phyloP scores from a whole-genome alignment of 2,797 vertebrate species.

The Lepilemur septentrionalis region DNA sequence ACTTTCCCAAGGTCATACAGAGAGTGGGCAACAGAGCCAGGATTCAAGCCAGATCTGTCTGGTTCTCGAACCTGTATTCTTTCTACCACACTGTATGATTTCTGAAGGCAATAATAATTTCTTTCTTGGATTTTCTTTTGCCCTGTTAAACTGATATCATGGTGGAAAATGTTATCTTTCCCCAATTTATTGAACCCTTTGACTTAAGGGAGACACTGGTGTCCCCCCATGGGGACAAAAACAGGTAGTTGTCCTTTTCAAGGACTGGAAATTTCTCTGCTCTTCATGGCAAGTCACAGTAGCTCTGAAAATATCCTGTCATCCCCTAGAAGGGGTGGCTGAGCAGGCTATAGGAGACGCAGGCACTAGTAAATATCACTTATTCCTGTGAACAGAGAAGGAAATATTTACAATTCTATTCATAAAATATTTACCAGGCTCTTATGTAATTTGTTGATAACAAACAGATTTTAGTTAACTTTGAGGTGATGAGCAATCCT shows the following conservation, averaged over 20 bases:
- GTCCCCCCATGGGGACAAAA: not conserved
- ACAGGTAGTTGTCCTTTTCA: not conserved
- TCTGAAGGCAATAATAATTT: not conserved
- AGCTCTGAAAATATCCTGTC: not conserved
- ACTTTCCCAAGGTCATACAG: not conserved
- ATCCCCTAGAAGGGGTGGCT: not conserved
- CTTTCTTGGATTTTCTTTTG: not conserved
- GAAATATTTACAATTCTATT: conserved; percentile 68
- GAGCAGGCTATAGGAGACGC: not conserved
- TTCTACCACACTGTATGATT: not conserved
- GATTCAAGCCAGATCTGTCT: not conserved
- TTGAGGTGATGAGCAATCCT: conserved; percentile 80
- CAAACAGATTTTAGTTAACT: conserved; percentile 84
- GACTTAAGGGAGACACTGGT: not conserved
- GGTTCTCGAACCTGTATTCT: not conserved
- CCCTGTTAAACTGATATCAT: not conserved
- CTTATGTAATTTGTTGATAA: conserved; percentile 78
- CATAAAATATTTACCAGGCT: conserved; percentile 73
- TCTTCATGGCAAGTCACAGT: not conserved
- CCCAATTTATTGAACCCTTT: not conserved
- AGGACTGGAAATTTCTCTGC: not conserved
- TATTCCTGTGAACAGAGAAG: conserved; percentile 4
- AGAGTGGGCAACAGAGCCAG: not conserved
- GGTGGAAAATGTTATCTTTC: not conserved
- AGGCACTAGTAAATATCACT: not conserved